Evolutionary conservation across 2,888 invertebrate genomes (phyloP), one percentile per base, ranked within the genome.

Genomic region (Machimus atricapillus): DNA sequence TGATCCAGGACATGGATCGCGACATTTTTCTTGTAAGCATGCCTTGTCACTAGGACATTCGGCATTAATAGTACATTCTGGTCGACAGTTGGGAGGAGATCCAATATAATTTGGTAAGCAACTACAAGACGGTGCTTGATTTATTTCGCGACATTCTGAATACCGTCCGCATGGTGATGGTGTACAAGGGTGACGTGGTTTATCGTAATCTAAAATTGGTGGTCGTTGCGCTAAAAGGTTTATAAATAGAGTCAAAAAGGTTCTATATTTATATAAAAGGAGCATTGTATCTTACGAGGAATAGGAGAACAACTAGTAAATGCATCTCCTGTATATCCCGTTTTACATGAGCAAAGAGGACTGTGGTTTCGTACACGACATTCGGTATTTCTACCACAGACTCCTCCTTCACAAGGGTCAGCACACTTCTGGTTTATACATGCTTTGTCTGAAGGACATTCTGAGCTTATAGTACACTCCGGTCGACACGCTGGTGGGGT

Each of bases 1-100:
- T 1, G 95, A 96, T 9, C 96, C 97, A 16, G 96, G 96, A 90
- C 97, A 97, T 31, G 97, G 97, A 91, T 97, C 96, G 89, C 93
- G 93, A 91, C 97, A 97, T 91, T 94, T 96, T 90, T 95, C 95
- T 89, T 95, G 95, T 81, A 97, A 95, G 90, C 97, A 97, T 76
- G 97, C 96, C 89, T 94, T 93, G 90, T 95, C 95, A 90, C 95
- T 95, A 5, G 95, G 91, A 91, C 97, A 97, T 90, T 97, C 97
- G 0, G 96, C 93, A 90, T 95, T 96, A 40, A 96, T 94, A 4
- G 94, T 93, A 90, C 96, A 96, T 90, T 95, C 95, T 8, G 96
- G 96, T 43, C 95, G 94, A 90, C 96, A 96, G 88, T 94, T 94
- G 6, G 96, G 96, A 43, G 96, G 96, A 81, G 94, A 94, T 27